Percentiles rank a stretch among this genome's conserved stretches.
These are phyloP conservation scores for Eolophus roseicapilla DNA, from an alignment of 2,113 vertebrate species.

Conservation along the genomic window DNA sequence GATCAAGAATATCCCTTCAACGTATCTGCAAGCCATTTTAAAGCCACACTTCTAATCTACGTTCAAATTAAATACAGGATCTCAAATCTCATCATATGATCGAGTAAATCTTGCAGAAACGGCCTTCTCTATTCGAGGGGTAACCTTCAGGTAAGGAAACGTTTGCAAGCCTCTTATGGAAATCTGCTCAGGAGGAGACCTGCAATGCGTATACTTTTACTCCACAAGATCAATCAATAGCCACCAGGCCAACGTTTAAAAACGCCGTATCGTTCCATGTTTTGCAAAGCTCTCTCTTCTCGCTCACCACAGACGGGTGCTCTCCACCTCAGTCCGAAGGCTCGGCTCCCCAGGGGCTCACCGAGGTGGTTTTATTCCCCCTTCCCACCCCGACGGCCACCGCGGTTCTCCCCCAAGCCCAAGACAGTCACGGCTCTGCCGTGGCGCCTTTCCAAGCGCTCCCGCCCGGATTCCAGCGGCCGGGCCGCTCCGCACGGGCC, in stretches of 20 bases:
- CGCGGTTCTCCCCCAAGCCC: background rate
- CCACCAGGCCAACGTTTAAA: background rate
- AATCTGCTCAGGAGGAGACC: conserved; percentile 70
- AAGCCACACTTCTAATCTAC: background rate
- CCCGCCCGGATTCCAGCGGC: too few species aligned
- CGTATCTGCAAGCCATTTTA: background rate
- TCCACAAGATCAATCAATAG: conserved; percentile 53
- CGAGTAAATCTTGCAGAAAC: background rate
- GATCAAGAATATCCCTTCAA: background rate
- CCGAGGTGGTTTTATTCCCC: background rate
- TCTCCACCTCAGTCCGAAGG: background rate
- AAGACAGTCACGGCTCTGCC: background rate
- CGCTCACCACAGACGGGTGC: background rate
- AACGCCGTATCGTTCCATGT: background rate
- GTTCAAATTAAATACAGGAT: background rate
- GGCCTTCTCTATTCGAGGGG: background rate
- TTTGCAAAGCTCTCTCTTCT: background rate
- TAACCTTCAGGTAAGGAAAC: conserved; percentile 49
- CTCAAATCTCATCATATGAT: background rate
- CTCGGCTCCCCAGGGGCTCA: background rate
- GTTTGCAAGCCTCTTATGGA: conserved; percentile 2
- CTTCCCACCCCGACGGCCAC: background rate
- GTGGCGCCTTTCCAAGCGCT: background rate
- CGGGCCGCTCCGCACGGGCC: background rate
- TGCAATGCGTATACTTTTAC: conserved; percentile 86